Conservation (phyloP, 2,888 invertebrate genomes). For the Sinohyriopsis cumingii region DNA sequence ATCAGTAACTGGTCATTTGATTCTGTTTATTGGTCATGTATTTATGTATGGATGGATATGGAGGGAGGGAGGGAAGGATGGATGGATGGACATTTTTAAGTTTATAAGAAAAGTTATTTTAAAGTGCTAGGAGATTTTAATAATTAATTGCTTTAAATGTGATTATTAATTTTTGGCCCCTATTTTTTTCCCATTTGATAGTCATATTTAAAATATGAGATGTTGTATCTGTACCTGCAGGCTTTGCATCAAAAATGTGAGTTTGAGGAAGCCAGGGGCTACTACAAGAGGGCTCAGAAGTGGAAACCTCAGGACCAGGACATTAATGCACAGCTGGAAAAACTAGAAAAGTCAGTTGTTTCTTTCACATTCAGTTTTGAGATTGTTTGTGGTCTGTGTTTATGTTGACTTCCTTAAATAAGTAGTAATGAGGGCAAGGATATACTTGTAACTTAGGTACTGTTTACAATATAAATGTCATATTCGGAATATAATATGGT, state of each 20-base stretch:
- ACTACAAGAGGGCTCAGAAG: constrained; percentile 49
- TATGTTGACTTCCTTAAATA: too few relatives aligned
- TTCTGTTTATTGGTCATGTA: too few relatives aligned
- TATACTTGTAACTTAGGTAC: neutral
- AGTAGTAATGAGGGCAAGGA: too few relatives aligned
- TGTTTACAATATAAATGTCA: neutral
- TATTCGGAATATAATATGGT: neutral
- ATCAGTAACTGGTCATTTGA: too few relatives aligned
- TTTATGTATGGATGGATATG: too few relatives aligned
- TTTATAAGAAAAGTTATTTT: too few relatives aligned
- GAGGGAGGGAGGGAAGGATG: too few relatives aligned
- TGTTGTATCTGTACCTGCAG: constrained; percentile 15
- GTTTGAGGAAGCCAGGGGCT: constrained; percentile 49
- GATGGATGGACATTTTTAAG: too few relatives aligned
- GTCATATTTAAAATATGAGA: neutral
- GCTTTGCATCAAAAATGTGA: constrained; percentile 54
- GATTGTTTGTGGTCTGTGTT: too few relatives aligned
- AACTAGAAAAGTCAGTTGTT: constrained; percentile 46
- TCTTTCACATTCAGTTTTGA: too few relatives aligned
- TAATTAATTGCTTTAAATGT: too few relatives aligned
- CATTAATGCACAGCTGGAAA: constrained; percentile 44
- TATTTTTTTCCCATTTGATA: neutral
- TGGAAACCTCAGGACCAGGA: constrained; percentile 29
- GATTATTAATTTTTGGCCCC: neutral
- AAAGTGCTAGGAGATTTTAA: too few relatives aligned